Percentiles rank a stretch among this genome's conserved stretches.
Evolutionary conservation across 2,797 vertebrate genomes (phyloP).

Genomic region (Botia almorhae): DNA sequence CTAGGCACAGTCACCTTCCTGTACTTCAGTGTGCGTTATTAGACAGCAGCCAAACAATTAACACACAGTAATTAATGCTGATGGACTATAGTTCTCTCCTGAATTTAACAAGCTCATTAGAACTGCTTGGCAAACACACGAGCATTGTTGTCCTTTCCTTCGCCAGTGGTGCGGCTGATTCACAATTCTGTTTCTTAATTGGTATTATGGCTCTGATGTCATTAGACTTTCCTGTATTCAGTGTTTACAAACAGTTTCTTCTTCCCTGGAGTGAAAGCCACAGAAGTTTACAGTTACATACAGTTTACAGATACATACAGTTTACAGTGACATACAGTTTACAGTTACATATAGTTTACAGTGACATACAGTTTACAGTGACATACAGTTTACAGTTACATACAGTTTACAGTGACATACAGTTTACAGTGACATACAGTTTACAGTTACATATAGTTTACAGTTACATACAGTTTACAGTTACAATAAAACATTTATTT

Average conservation of each 20-base stretch:
- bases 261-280: not conserved
- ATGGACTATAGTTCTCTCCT: constrained; percentile 18
- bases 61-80: constrained; percentile 5
- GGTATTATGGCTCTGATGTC: constrained; percentile 35
- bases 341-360: too few species aligned
- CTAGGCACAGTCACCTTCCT: constrained; percentile 58
- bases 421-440: too few species aligned
- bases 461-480: too few species aligned
- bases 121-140: constrained; percentile 3
- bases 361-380: too few species aligned
- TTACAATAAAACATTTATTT: too few species aligned
- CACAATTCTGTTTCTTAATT: not conserved
- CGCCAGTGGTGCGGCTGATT: not conserved
- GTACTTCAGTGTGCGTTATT: constrained; percentile 34
- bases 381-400: too few species aligned
- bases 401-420: too few species aligned
- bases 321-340: too few species aligned
- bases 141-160: constrained; percentile 47
- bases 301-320: too few species aligned
- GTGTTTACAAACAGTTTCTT: constrained; percentile 11
- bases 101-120: not conserved
- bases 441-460: too few species aligned
- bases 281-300: not conserved
- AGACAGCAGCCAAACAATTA: constrained; percentile 44
- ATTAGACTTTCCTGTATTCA: not conserved